Evolutionary conservation across 2,113 vertebrate species (phyloP).

Genomic region (Eira barbara): DNA sequence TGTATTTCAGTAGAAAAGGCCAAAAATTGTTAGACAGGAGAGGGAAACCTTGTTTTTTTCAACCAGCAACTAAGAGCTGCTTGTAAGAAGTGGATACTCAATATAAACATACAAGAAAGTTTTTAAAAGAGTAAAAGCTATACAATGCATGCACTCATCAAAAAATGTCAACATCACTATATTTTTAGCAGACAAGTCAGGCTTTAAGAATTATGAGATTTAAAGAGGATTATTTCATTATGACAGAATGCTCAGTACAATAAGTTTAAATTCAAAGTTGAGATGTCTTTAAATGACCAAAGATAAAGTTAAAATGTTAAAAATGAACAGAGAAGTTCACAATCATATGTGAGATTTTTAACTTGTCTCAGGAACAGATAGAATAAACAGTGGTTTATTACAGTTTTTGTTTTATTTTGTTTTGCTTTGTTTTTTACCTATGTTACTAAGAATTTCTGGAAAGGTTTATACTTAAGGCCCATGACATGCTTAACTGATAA

Average conservation of each 20-base stretch:
- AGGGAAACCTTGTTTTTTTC: not conserved
- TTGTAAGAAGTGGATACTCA: not conserved
- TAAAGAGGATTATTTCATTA: not conserved
- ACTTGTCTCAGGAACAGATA: not conserved
- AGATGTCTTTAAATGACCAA: not conserved
- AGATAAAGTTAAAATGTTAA: not conserved
- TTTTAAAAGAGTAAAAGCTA: not conserved
- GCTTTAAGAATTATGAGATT: not conserved
- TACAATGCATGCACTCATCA: not conserved
- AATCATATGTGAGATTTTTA: not conserved
- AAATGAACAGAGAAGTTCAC: not conserved
- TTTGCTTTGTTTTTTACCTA: not conserved
- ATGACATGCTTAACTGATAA: not conserved
- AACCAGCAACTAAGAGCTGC: not conserved
- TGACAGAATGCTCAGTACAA: not conserved
- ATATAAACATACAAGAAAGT: not conserved
- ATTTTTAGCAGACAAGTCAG: not conserved
- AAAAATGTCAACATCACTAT: not conserved
- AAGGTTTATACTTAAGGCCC: not conserved
- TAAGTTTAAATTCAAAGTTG: not conserved
- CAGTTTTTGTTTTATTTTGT: not conserved
- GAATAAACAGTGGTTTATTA: not conserved
- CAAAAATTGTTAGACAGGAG: not conserved
- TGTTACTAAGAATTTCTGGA: not conserved
- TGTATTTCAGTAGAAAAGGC: not conserved